Base-by-base conservation (phyloP, 2,888 invertebrate genomes). In the Brachypterus glaber region DNA sequence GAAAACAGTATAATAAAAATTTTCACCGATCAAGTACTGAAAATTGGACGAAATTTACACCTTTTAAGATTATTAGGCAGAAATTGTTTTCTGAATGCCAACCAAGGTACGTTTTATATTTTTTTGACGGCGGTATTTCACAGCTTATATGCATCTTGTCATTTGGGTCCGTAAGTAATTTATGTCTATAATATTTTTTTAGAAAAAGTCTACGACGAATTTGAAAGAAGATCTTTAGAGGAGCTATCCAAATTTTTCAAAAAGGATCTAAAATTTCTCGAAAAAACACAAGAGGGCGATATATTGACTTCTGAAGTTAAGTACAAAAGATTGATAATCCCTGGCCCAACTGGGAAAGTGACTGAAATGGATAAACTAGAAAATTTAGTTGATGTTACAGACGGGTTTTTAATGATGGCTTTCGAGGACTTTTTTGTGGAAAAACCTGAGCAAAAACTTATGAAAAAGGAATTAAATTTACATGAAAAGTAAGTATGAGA, bases 351-450 rank as follows among this genome's bases (percentile, higher is more conserved):
- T 33, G 55, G 53, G 37, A 50, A 51, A 18, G 46, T 49, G 4
- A 55, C 54, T 2, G 59, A 62, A 39, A 54, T 60, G 54, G 59
- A 61, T 39, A 54, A 52, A 40, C 43, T 61, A 15, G 61, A 60
- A 33, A 58, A 60, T 45, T 47, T 59, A 14, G 54, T 62, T 3
- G 61, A 64, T 41, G 54, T 53, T 1, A 45, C 51, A 3, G 57
- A 64, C 45, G 59, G 60, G 2, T 71, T 72, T 51, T 46, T 71
- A 16, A 63, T 67, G 52, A 61, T 64, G 46, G 70, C 69, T 15
- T 68, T 70, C 38, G 60, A 65, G 37, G 53, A 57, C 9, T 68
- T 63, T 48, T 57, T 69, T 18, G 42, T 50, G 16, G 44, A 50
- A 35, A 47, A 52, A 32, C 34, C 43, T 1, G 7, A 33, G 21